phyloP scores from a whole-genome alignment of 1,140 invertebrate species.

The Drosophila sturtevanti region DNA sequence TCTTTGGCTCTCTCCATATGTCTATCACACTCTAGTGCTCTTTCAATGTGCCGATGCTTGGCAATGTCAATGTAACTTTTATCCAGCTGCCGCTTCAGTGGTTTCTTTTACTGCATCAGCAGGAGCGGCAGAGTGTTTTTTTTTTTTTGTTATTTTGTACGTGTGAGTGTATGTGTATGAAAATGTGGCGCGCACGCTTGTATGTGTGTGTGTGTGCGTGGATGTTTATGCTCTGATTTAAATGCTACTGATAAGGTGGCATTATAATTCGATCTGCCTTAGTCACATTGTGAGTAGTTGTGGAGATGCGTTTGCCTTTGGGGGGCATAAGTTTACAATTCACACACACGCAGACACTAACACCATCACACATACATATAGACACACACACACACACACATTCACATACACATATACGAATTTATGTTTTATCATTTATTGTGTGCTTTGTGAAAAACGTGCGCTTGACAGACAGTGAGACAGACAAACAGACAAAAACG shows the following conservation, averaged over 20 bases:
- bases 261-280: conserved; percentile 76
- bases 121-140: conserved; percentile 9
- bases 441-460: conserved; percentile 74
- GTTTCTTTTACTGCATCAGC: conserved; percentile 68
- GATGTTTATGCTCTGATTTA: conserved; percentile 72
- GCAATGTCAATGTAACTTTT: conserved; percentile 81
- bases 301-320: conserved; percentile 43
- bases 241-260: conserved; percentile 79
- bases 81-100: conserved; percentile 77
- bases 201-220: conserved; percentile 30
- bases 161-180: conserved; percentile 4
- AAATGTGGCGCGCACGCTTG: background rate
- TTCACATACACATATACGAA: conserved; percentile 51
- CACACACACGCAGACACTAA: too few relatives aligned
- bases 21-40: conserved; percentile 2
- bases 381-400: conserved; percentile 20
- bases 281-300: conserved; percentile 63
- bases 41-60: conserved; percentile 32
- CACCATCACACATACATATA: conserved; percentile 64
- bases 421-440: conserved; percentile 82
- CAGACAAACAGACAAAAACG: conserved; percentile 19
- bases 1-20: conserved; percentile 19
- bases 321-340: conserved; percentile 79
- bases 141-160: background rate
- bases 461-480: conserved; percentile 44